Conservation (phyloP, 2,888 invertebrate genomes). For the Volucella bombylans region DNA sequence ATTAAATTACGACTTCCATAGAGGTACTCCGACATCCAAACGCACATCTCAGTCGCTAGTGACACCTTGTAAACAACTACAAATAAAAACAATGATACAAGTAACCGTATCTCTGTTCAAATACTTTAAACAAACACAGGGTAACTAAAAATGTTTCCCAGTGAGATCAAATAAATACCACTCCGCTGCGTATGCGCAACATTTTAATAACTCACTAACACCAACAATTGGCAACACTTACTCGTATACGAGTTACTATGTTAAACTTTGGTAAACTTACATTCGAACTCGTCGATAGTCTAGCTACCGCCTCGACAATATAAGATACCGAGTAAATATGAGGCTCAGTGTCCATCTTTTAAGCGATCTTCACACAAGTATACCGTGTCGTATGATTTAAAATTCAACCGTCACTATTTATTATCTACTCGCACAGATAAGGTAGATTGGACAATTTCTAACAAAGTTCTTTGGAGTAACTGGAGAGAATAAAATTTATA, state of each 20-base stretch:
- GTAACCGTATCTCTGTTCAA: background rate
- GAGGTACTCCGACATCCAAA: conserved; percentile 33
- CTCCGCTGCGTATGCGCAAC: conserved; percentile 31
- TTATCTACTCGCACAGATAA: background rate
- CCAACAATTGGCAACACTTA: background rate
- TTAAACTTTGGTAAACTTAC: conserved; percentile 37
- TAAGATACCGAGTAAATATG: conserved; percentile 63
- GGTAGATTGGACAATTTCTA: background rate
- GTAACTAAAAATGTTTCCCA: background rate
- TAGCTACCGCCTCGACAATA: conserved; percentile 51
- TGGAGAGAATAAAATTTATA: background rate
- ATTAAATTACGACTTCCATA: conserved; percentile 21
- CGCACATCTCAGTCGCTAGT: conserved; percentile 14
- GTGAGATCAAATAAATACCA: background rate
- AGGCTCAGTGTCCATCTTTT: conserved; percentile 53
- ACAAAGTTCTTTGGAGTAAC: background rate
- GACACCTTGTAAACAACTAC: background rate
- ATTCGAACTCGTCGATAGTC: conserved; percentile 31
- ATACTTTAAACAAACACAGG: background rate
- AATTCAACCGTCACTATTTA: background rate
- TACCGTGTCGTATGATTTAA: background rate
- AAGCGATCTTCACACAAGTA: background rate
- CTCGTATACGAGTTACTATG: background rate
- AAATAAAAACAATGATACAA: background rate
- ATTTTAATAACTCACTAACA: background rate